Evolutionary conservation across 2,888 invertebrate species (phyloP).

Genomic region (Drosophila kuntzei): DNA sequence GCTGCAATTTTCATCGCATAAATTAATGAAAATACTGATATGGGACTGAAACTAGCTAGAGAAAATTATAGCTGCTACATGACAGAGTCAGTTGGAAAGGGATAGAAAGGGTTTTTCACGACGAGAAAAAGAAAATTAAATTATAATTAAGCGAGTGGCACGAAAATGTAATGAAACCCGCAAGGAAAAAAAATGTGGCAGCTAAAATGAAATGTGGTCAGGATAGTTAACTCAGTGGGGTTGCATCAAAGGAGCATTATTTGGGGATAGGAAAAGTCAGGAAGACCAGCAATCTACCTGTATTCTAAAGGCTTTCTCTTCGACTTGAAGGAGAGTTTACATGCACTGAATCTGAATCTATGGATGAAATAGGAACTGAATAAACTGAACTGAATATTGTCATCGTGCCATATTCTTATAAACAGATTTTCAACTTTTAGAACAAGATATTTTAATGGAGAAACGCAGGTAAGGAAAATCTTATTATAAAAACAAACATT

Average conservation of each 20-base stretch:
- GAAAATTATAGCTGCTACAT: conserved; percentile 8
- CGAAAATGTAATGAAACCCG: conserved; percentile 24
- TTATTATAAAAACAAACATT: too few species aligned
- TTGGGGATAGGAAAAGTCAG: neutral
- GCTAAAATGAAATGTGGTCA: neutral
- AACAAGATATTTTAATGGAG: too few species aligned
- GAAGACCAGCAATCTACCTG: neutral
- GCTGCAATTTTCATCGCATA: conserved; percentile 72
- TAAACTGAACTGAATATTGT: too few species aligned
- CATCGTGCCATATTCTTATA: too few species aligned
- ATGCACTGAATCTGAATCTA: neutral
- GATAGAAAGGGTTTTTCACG: conserved; percentile 38
- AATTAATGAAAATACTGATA: conserved; percentile 64
- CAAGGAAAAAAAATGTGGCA: conserved; percentile 8
- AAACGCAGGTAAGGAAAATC: too few species aligned
- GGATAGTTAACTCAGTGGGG: conserved; percentile 1
- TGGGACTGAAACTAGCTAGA: conserved; percentile 6
- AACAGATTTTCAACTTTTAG: too few species aligned
- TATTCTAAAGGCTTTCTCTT: neutral
- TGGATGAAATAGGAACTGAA: too few species aligned
- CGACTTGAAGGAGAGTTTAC: neutral
- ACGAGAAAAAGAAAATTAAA: conserved; percentile 35
- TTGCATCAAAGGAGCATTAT: neutral
- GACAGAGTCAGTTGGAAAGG: neutral
- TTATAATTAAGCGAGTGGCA: conserved; percentile 30